Conservation (phyloP, 2,888 invertebrate species). For the Catocala nupta region DNA sequence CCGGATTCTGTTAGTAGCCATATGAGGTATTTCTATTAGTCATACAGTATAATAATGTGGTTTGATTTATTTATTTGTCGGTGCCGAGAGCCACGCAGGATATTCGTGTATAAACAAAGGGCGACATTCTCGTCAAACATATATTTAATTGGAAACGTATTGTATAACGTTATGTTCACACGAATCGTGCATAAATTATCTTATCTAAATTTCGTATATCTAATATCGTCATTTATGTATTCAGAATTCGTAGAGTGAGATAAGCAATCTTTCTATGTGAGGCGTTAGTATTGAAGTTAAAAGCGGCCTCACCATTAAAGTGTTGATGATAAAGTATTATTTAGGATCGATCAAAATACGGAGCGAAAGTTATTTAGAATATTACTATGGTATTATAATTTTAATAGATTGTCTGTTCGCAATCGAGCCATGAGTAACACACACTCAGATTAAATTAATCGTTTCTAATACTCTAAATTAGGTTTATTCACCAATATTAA, state of each 20-base stretch:
- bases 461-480: background rate
- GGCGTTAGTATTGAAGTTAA: background rate
- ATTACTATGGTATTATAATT: background rate
- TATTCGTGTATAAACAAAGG: slow-evolving; percentile 33
- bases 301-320: background rate
- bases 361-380: slow-evolving; percentile 1
- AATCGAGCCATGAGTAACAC: background rate
- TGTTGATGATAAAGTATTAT: background rate
- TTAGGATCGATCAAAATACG: background rate
- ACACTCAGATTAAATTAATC: background rate
- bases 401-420: background rate
- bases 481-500: background rate
- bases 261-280: slow-evolving; percentile 9
- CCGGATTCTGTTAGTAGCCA: slow-evolving; percentile 50
- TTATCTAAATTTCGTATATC: slow-evolving; percentile 38
- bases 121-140: slow-evolving; percentile 13
- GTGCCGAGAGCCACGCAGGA: slow-evolving; percentile 33
- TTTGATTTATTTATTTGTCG: slow-evolving; percentile 45
- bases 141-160: slow-evolving; percentile 26
- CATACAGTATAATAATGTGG: slow-evolving; percentile 44
- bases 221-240: slow-evolving; percentile 38
- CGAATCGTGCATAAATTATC: slow-evolving; percentile 37
- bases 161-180: slow-evolving; percentile 11
- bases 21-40: slow-evolving; percentile 56
- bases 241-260: slow-evolving; percentile 26